Evolutionary conservation across 1,140 invertebrate species (phyloP).

Genomic region (Drosophila ambigua): DNA sequence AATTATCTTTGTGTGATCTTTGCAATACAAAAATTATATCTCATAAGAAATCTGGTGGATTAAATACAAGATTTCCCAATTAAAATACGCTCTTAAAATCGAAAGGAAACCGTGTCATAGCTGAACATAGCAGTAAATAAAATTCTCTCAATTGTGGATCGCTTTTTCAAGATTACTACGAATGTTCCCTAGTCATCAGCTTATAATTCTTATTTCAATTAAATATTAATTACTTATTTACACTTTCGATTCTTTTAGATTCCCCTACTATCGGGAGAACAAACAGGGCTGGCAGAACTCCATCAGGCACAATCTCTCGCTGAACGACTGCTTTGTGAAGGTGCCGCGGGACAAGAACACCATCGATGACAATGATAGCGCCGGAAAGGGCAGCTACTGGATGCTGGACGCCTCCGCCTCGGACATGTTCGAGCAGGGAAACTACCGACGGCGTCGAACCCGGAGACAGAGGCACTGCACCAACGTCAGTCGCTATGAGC

Average conservation of each 20-base stretch:
- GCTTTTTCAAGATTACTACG: too few species aligned
- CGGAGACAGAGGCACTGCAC: constrained; percentile 83
- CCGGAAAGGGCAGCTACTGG: constrained; percentile 93
- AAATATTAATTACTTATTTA: neutral
- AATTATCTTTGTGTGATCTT: neutral
- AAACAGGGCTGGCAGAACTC: constrained; percentile 94
- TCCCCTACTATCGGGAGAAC: constrained; percentile 90
- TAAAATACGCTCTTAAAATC: too few species aligned
- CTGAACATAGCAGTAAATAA: too few species aligned
- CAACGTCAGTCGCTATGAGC: constrained; percentile 52
- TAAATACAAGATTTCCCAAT: too few species aligned
- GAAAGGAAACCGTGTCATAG: too few species aligned
- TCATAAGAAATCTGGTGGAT: too few species aligned
- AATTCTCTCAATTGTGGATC: too few species aligned
- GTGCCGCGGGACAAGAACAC: constrained; percentile 90
- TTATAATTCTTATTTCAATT: neutral
- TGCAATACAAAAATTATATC: neutral
- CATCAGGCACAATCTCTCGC: constrained; percentile 93
- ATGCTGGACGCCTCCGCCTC: constrained; percentile 92
- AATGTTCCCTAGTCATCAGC: too few species aligned
- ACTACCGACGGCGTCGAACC: constrained; percentile 89
- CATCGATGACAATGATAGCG: constrained; percentile 86
- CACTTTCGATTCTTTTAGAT: constrained; percentile 83
- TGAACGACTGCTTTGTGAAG: constrained; percentile 98
- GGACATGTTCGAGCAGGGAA: constrained; percentile 97